phyloP scores from a whole-genome alignment of 2,113 vertebrate species.

The Apodemus sylvaticus region DNA sequence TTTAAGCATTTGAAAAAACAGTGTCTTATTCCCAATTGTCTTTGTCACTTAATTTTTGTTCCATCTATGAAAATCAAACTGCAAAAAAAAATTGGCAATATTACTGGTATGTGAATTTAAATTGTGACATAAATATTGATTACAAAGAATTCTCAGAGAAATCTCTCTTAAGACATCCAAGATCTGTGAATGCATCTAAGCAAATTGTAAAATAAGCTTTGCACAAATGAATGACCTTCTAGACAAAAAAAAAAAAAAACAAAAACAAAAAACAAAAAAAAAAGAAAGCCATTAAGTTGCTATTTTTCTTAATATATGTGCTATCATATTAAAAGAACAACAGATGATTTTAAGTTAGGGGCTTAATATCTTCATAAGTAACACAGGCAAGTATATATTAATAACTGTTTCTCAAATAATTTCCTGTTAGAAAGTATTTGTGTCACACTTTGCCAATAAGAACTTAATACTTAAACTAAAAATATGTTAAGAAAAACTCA shows the following conservation, averaged over 20 bases:
- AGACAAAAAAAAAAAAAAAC: not conserved
- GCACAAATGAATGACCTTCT: slow-evolving; percentile 10
- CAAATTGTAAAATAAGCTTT: slow-evolving; percentile 26
- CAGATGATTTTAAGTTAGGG: slow-evolving; percentile 29
- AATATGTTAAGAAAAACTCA: slow-evolving; percentile 39
- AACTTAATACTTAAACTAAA: slow-evolving; percentile 6
- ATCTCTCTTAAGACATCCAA: not conserved
- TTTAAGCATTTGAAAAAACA: slow-evolving; percentile 16
- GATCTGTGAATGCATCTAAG: not conserved
- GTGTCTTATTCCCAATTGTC: slow-evolving; percentile 38
- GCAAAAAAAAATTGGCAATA: not conserved
- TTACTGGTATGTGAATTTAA: not conserved
- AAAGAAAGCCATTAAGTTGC: not conserved
- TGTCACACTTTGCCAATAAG: not conserved
- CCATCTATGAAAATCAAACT: slow-evolving; percentile 57
- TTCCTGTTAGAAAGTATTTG: slow-evolving; percentile 20
- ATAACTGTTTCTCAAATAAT: slow-evolving; percentile 38
- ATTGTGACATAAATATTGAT: slow-evolving; percentile 47
- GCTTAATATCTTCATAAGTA: slow-evolving; percentile 5
- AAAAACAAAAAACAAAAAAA: not conserved
- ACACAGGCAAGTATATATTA: slow-evolving; percentile 1
- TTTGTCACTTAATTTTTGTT: slow-evolving; percentile 49
- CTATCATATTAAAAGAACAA: not conserved
- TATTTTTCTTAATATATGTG: not conserved
- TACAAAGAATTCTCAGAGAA: slow-evolving; percentile 11